Conservation (phyloP, 2,113 vertebrate genomes). For the Psittacula cyanocephala region DNA sequence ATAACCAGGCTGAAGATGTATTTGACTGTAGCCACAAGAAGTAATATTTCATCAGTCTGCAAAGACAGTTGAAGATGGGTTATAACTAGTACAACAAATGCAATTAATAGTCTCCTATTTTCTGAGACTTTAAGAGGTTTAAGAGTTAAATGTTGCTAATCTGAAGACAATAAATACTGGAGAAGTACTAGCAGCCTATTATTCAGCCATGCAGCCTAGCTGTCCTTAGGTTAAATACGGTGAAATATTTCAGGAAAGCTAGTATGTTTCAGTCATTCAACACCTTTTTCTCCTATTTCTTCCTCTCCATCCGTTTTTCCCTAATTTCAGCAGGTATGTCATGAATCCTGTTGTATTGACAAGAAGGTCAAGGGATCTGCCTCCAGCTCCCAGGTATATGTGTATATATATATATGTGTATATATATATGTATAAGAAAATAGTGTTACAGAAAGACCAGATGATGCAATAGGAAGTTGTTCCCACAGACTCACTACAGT, state of each 20-base stretch:
- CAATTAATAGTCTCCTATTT: neutral
- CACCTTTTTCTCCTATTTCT: neutral
- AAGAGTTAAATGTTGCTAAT: neutral
- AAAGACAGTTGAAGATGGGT: neutral
- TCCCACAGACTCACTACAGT: neutral
- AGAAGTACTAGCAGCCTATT: neutral
- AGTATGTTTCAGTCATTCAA: neutral
- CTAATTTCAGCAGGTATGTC: neutral
- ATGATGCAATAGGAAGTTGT: neutral
- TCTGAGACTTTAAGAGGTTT: neutral
- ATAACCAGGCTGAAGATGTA: neutral
- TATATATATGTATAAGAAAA: neutral
- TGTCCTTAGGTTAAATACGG: neutral
- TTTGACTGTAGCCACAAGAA: neutral
- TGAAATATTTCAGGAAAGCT: neutral
- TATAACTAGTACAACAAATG: neutral
- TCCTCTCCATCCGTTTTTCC: neutral
- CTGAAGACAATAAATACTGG: neutral
- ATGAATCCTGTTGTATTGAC: neutral
- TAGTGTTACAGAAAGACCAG: neutral
- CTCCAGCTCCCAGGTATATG: rapidly evolving
- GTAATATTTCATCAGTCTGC: neutral
- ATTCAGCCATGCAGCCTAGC: neutral
- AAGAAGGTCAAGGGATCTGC: neutral
- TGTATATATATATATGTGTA: too few relatives aligned